These are phyloP conservation scores for Electrophaes corylata DNA, from an alignment of 2,888 invertebrate species.

Conservation along the genomic window DNA sequence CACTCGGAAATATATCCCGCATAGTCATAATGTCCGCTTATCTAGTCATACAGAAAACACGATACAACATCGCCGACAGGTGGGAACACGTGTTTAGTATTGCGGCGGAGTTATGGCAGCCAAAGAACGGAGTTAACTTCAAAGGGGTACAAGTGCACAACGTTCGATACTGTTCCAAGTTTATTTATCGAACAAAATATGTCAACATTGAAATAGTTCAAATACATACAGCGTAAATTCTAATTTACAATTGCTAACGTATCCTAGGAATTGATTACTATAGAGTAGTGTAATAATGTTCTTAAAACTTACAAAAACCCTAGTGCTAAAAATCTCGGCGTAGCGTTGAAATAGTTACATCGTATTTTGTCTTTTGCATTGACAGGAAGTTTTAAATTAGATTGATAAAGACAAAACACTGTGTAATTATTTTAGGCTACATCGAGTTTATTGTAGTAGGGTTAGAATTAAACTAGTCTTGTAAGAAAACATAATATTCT, in stretches of 20 bases:
- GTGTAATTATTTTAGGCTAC: no score
- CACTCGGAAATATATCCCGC: conserved; percentile 63
- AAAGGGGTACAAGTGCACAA: conserved; percentile 21
- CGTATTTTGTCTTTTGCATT: no score
- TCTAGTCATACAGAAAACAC: conserved; percentile 48
- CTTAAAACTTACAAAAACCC: no score
- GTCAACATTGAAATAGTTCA: conserved; percentile 10
- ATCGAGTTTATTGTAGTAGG: neutral
- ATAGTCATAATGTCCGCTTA: conserved; percentile 48
- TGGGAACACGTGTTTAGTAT: conserved; percentile 29
- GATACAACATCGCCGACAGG: conserved; percentile 39
- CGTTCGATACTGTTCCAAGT: conserved; percentile 15
- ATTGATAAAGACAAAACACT: no score
- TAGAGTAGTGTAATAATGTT: no score
- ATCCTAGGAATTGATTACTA: neutral
- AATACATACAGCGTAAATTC: neutral
- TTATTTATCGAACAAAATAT: conserved; percentile 14
- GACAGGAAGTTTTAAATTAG: no score
- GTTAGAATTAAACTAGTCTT: neutral
- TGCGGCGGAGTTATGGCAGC: conserved; percentile 25
- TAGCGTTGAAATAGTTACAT: no score
- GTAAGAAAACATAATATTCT: neutral
- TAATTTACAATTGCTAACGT: neutral
- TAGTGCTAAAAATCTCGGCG: no score
- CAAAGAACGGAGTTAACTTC: conserved; percentile 23